Evolutionary conservation across 2,888 invertebrate species (phyloP).

Genomic region (Macrosoma leucophasiata): DNA sequence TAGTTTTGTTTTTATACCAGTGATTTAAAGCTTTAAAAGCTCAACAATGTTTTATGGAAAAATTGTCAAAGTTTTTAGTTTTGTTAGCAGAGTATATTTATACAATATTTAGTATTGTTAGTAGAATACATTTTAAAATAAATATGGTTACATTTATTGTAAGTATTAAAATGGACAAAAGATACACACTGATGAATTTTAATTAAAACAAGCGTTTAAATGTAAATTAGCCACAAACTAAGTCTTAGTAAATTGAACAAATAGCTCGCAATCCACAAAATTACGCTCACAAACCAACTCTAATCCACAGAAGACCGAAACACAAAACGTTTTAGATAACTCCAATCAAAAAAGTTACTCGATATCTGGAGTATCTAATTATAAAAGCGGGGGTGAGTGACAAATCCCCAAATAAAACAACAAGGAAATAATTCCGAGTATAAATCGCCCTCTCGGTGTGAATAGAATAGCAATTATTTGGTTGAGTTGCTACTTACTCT

Average conservation of each 20-base stretch:
- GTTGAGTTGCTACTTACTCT: conserved; percentile 60
- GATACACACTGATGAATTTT: too few species aligned
- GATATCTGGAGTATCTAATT: conserved; percentile 69
- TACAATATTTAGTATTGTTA: too few species aligned
- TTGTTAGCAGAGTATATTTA: too few species aligned
- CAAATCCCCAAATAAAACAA: conserved; percentile 76
- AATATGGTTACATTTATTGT: too few species aligned
- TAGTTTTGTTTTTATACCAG: too few species aligned
- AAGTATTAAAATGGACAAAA: too few species aligned
- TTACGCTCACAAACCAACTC: conserved; percentile 40
- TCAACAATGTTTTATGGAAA: too few species aligned
- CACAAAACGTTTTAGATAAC: conserved; percentile 53
- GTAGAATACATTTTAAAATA: too few species aligned
- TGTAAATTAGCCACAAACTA: too few species aligned
- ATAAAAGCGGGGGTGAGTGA: conserved; percentile 70
- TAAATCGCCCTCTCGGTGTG: conserved; percentile 71
- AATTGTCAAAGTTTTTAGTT: too few species aligned
- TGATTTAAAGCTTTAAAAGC: too few species aligned
- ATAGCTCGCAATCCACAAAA: conserved; percentile 38
- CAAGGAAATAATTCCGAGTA: conserved; percentile 73
- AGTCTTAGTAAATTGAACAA: conserved; percentile 16
- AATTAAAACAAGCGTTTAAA: too few species aligned
- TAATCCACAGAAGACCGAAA: conserved; percentile 45
- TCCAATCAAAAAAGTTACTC: conserved; percentile 63
- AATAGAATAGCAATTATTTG: conserved; percentile 77